Evolutionary conservation across 2,113 vertebrate species (phyloP), one percentile per base, ranked within the genome.

Genomic region (Hippoglossus stenolepis): DNA sequence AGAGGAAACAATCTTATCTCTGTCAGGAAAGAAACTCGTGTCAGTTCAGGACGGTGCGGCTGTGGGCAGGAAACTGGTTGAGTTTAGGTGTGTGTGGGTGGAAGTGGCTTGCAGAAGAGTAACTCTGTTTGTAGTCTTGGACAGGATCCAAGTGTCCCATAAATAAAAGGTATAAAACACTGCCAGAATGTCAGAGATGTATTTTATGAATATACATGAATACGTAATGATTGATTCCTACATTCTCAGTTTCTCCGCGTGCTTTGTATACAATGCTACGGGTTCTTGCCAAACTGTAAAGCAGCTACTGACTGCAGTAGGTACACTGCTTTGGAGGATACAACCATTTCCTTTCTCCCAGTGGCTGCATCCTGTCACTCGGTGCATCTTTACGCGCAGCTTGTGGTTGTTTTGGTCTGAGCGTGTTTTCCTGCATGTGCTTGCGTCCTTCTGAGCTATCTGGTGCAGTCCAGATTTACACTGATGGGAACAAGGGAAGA

Each of bases 401-500:
- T 76, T 61, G 21, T 67, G 53, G 38, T 77, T 87, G 73, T 81
- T 82, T 77, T 70, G 70, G 72, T 75, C 35, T 83, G 73, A 28
- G 80, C 68, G 72, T 72, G 70, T 35, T 17, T 47, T 2, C 51
- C 53, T 64, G 68, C 28, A 45, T 75, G 63, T 80, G 66, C 15
- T 70, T 83, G 87, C 81, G 64, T 91, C 84, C 79, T 82, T 82
- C 70, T n/a, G 64, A 85, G 61, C 75, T 85, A 69, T 82, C 75
- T 78, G 68, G 73, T 63, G 68, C 63, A 80, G 79, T 86, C 79
- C 87, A 90, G 84, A 91, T 88, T 93, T 91, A 88, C 84, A 45
- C 89, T 85, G 87, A 92, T 77, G 87, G 87, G 88, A 92, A 92
- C 82, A 92, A 85, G 93, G 91, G 87, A 93, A 93, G 92, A 94